Evolutionary conservation across 2,113 vertebrate species (phyloP).

Genomic region (Brienomyrus brachyistius): DNA sequence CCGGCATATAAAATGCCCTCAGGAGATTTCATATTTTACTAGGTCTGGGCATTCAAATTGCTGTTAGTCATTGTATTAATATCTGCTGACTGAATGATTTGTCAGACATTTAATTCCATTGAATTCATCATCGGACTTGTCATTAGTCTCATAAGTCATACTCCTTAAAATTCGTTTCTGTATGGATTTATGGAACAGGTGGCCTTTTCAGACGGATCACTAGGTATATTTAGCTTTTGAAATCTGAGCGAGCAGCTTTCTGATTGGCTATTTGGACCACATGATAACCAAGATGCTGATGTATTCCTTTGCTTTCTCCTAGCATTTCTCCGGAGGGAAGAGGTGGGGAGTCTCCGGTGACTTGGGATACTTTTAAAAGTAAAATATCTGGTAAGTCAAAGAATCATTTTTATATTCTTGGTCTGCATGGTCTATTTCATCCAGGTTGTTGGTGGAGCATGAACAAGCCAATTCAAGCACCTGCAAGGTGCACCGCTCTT

Average conservation of each 20-base stretch:
- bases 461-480: not conserved
- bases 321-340: conserved; percentile 89
- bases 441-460: not conserved
- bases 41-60: not conserved
- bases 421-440: conserved; percentile 12
- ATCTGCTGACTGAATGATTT: not conserved
- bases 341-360: conserved; percentile 85
- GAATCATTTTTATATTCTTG: not conserved
- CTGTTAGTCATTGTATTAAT: not conserved
- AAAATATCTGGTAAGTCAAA: conserved; percentile 79
- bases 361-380: conserved; percentile 74
- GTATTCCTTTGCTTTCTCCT: conserved; percentile 68
- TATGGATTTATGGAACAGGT: conserved; percentile 83
- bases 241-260: conserved; percentile 69
- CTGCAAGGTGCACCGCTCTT: not conserved
- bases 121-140: not conserved
- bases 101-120: not conserved
- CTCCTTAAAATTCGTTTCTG: conserved; percentile 59
- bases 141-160: conserved; percentile 28
- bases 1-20: not conserved
- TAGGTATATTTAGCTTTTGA: conserved; percentile 94
- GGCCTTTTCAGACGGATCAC: conserved; percentile 76
- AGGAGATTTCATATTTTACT: not conserved
- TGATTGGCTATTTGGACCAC: conserved; percentile 76
- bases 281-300: conserved; percentile 66